Evolutionary conservation across 2,888 invertebrate species (phyloP).

Genomic region (Eutolmus rufibarbis): DNA sequence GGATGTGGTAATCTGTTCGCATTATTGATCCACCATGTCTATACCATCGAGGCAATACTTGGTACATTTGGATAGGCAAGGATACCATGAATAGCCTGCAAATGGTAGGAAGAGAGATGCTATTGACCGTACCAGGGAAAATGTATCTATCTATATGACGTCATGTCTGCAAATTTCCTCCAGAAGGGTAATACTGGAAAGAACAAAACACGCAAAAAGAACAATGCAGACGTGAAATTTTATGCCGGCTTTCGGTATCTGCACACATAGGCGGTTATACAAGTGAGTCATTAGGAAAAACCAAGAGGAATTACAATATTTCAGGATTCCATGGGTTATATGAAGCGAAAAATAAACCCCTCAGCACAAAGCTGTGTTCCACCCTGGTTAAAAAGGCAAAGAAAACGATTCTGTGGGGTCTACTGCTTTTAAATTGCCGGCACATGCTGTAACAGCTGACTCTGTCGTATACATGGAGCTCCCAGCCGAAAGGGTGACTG

Average conservation of each 20-base stretch:
- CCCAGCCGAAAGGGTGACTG: not conserved
- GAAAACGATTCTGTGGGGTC: not conserved
- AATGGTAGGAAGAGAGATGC: not conserved
- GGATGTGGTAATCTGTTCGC: not conserved
- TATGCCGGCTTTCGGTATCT: not conserved
- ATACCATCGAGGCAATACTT: not conserved
- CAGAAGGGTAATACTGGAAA: not conserved
- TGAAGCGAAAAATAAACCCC: not conserved
- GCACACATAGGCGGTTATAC: not conserved
- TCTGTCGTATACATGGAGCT: not conserved
- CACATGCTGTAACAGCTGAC: slow-evolving; percentile 14
- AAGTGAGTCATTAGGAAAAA: slow-evolving; percentile 16
- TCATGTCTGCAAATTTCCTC: not conserved
- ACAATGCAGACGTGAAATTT: not conserved
- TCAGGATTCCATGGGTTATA: not conserved
- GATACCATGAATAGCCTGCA: not conserved
- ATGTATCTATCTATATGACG: not conserved
- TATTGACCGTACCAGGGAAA: not conserved
- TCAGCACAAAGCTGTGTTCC: not conserved
- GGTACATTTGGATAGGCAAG: not conserved
- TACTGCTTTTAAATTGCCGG: not conserved
- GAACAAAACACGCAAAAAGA: not conserved
- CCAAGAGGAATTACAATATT: not conserved
- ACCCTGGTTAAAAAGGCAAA: not conserved
- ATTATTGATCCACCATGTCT: not conserved